These are phyloP conservation scores for Psettodes erumei DNA, from an alignment of 2,113 vertebrate species.

Conservation along the genomic window DNA sequence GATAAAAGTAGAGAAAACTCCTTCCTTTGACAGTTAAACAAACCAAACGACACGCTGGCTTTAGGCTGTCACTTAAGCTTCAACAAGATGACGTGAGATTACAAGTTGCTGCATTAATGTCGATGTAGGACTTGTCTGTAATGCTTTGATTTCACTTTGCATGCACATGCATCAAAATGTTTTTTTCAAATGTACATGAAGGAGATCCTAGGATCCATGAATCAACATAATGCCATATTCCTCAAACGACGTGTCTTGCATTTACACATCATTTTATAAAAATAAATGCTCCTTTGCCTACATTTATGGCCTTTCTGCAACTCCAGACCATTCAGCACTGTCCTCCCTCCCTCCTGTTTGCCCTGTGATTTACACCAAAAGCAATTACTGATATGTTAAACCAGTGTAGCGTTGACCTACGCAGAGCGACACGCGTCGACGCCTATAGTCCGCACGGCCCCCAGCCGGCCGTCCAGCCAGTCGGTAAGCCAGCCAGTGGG, in stretches of 20 bases:
- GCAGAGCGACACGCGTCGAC: conserved; percentile 64
- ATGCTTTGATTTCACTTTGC: not conserved
- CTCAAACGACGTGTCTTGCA: not conserved
- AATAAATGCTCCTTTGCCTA: conserved; percentile 18
- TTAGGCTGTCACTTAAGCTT: not conserved
- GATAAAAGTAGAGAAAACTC: conserved; percentile 19
- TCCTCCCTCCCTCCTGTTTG: conserved; percentile 26
- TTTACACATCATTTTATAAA: not conserved
- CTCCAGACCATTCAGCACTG: conserved; percentile 13
- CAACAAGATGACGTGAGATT: not conserved
- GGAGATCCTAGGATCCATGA: too few species aligned
- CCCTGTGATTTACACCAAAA: conserved; percentile 73
- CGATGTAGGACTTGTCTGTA: not conserved
- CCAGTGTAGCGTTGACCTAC: conserved; percentile 58
- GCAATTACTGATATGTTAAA: conserved; percentile 69
- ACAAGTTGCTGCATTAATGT: not conserved
- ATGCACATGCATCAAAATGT: too few species aligned
- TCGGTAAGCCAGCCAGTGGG: conserved; percentile 55
- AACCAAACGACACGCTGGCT: conserved; percentile 7
- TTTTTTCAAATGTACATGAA: too few species aligned
- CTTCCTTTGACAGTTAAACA: conserved; percentile 20
- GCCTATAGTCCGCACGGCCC: conserved; percentile 44
- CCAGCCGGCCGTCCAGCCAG: conserved; percentile 49
- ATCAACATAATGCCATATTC: not conserved
- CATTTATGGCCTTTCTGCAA: conserved; percentile 1